Evolutionary conservation across 2,113 vertebrate genomes (phyloP).

Genomic region (Dascyllus trimaculatus): DNA sequence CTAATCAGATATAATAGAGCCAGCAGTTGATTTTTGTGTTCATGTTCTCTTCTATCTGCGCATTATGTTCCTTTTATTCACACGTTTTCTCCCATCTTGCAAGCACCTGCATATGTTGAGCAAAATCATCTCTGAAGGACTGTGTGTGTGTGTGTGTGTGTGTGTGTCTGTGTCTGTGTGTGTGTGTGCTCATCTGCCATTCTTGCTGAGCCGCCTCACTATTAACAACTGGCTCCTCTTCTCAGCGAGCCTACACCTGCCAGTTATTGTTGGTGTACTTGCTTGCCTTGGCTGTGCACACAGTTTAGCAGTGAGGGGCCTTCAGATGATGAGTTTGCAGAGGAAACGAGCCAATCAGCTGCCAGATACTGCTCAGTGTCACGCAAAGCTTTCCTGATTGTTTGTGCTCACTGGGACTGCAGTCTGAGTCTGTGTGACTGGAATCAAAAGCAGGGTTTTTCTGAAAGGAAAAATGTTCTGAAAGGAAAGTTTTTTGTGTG

Average conservation of each 20-base stretch:
- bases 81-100: neutral
- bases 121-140: conserved; percentile 8
- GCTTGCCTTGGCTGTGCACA: conserved; percentile 37
- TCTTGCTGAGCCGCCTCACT: conserved; percentile 17
- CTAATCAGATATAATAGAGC: neutral
- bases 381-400: conserved; percentile 44
- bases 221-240: conserved; percentile 49
- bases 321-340: conserved; percentile 44
- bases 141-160: neutral
- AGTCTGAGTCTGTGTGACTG: conserved; percentile 42
- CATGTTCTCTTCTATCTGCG: neutral
- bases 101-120: conserved; percentile 7
- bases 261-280: conserved; percentile 46
- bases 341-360: conserved; percentile 47
- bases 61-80: neutral
- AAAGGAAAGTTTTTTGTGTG: neutral
- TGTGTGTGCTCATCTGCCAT: neutral
- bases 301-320: conserved; percentile 29
- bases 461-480: conserved; percentile 1
- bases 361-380: conserved; percentile 39
- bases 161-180: neutral
- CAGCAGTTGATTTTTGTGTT: neutral
- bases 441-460: conserved; percentile 27
- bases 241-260: conserved; percentile 28
- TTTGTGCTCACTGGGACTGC: conserved; percentile 45